phyloP scores from a whole-genome alignment of 1,140 invertebrate species.

The fruit fly (Drosophila melanogaster) region DNA sequence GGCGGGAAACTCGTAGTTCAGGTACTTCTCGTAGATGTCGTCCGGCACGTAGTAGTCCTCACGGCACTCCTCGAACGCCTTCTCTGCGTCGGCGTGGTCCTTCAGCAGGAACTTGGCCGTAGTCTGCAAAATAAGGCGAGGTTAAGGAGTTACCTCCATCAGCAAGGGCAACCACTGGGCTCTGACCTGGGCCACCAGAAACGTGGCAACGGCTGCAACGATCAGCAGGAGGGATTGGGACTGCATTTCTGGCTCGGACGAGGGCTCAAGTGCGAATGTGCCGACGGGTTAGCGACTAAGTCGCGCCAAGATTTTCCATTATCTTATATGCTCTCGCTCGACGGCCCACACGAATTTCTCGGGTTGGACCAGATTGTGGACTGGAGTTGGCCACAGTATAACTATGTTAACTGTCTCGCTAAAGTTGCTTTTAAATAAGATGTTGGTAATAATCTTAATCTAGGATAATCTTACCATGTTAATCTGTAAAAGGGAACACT shows the following conservation, averaged over 20 bases:
- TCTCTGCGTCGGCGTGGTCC: constrained; percentile 62
- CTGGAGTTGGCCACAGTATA: constrained; percentile 15
- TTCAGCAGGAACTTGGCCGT: constrained; percentile 67
- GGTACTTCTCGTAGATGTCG: constrained; percentile 75
- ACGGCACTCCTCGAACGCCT: constrained; percentile 71
- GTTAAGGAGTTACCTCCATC: constrained; percentile 6
- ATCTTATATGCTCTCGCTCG: constrained; percentile 57
- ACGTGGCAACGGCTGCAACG: constrained; percentile 36
- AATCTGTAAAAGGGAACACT: too few relatives aligned
- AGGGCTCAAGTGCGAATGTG: constrained; percentile 69
- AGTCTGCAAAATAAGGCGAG: constrained; percentile 37
- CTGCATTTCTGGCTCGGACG: constrained; percentile 67
- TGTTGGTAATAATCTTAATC: too few relatives aligned
- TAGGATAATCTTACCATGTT: too few relatives aligned
- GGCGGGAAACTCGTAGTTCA: constrained; percentile 72
- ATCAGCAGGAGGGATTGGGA: constrained; percentile 49
- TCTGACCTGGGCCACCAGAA: constrained; percentile 54
- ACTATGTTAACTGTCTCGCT: neutral
- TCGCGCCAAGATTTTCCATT: constrained; percentile 69
- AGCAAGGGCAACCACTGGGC: constrained; percentile 24
- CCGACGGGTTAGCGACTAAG: constrained; percentile 56
- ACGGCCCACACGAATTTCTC: constrained; percentile 24
- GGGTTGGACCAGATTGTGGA: constrained; percentile 24
- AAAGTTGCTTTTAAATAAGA: too few relatives aligned
- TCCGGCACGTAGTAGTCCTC: constrained; percentile 67